Percentiles rank a stretch among this genome's conserved stretches.
Evolutionary conservation across 2,113 vertebrate genomes (phyloP).

Genomic region (Pachyramphus minor): DNA sequence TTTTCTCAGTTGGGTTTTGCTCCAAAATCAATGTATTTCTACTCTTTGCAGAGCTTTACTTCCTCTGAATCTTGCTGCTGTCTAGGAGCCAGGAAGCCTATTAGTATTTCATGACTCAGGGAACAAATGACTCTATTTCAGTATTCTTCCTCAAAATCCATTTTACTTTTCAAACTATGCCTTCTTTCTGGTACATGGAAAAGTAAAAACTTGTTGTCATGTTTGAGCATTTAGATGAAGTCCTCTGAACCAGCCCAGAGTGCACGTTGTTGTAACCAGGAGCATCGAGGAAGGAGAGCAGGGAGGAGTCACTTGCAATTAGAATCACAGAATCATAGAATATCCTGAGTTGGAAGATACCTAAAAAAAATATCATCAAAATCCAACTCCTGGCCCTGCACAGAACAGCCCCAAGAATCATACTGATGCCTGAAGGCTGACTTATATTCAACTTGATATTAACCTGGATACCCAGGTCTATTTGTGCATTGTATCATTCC

Average conservation of each 20-base stretch:
- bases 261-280: not conserved
- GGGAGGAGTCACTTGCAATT: not conserved
- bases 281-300: not conserved
- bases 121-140: not conserved
- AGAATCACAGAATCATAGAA: not conserved
- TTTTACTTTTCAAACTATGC: not conserved
- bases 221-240: not conserved
- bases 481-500: not conserved
- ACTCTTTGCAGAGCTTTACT: not conserved
- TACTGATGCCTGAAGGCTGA: not conserved
- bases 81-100: not conserved
- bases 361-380: not conserved
- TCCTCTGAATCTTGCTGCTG: not conserved
- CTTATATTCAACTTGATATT: not conserved
- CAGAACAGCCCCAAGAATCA: not conserved
- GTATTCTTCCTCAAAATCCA: not conserved
- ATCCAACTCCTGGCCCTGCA: not conserved
- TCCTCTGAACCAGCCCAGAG: not conserved
- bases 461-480: too few species aligned
- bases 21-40: not conserved
- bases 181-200: not conserved
- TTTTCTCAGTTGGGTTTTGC: constrained; percentile 23
- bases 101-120: constrained; percentile 28
- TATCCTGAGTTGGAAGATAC: not conserved
- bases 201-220: not conserved